phyloP scores from a whole-genome alignment of 2,797 vertebrate species.

The Cheirogaleus major region DNA sequence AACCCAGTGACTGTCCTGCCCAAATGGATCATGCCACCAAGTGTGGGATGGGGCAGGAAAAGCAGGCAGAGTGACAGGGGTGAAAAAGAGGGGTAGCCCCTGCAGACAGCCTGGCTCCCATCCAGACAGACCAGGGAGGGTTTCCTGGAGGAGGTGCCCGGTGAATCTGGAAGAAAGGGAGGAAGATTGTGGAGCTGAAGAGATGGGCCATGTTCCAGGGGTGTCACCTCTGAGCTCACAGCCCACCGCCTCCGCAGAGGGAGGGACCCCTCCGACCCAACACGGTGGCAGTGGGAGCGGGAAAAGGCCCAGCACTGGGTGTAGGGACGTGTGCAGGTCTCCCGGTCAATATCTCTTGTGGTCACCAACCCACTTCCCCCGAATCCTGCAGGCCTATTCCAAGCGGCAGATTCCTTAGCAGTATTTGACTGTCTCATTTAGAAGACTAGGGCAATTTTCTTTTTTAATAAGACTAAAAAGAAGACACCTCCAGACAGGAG shows the following conservation, averaged over 20 bases:
- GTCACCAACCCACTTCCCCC: constrained; percentile 22
- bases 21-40: fast-evolving
- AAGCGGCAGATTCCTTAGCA: constrained; percentile 11
- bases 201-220: not conserved
- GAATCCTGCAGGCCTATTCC: not conserved
- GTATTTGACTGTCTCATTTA: constrained; percentile 5
- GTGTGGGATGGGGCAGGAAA: not conserved
- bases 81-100: not conserved
- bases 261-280: not conserved
- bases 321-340: not conserved
- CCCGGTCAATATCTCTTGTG: not conserved
- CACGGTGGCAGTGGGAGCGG: not conserved
- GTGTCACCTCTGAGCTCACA: not conserved
- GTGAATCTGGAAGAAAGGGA: not conserved
- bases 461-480: constrained; percentile 65
- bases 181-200: not conserved
- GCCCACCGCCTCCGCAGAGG: fast-evolving
- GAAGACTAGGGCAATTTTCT: constrained; percentile 19
- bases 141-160: not conserved
- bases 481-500: constrained; percentile 11
- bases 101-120: not conserved
- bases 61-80: not conserved
- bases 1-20: not conserved
- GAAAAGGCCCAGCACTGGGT: not conserved
- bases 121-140: not conserved